Percentiles rank a stretch among this genome's conserved stretches.
These are phyloP conservation scores for Electrophaes corylata DNA, from an alignment of 2,888 invertebrate species.

Conservation along the genomic window DNA sequence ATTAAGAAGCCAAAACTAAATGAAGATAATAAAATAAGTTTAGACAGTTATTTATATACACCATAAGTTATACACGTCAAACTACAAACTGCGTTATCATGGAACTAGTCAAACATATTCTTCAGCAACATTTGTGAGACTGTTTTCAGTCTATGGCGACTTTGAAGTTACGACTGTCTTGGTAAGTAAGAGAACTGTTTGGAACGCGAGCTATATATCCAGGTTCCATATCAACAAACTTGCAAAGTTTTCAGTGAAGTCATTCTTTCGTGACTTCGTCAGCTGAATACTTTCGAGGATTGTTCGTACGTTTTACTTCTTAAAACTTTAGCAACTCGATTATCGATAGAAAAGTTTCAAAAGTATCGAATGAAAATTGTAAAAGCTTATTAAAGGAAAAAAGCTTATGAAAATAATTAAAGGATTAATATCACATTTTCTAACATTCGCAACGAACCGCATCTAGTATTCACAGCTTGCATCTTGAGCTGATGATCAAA, in stretches of 20 bases:
- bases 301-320: constrained; percentile 39
- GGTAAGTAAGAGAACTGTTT: constrained; percentile 61
- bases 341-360: background rate
- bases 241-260: constrained; percentile 59
- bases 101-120: constrained; percentile 55
- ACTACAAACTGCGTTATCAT: constrained; percentile 58
- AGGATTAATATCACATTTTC: too few species aligned
- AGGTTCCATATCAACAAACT: constrained; percentile 66
- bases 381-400: background rate
- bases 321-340: constrained; percentile 8
- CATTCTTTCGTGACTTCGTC: constrained; percentile 63
- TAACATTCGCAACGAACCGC: background rate
- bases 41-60: constrained; percentile 42
- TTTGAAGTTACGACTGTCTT: constrained; percentile 60
- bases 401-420: too few species aligned
- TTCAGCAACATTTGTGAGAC: constrained; percentile 64
- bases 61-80: constrained; percentile 41
- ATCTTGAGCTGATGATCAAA: background rate
- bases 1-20: constrained; percentile 22
- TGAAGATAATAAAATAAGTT: constrained; percentile 34
- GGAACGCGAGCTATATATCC: constrained; percentile 66
- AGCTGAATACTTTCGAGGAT: constrained; percentile 59
- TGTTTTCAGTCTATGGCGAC: constrained; percentile 63
- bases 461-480: background rate
- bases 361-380: background rate